These are phyloP conservation scores for Lagocephalus sceleratus DNA, from an alignment of 2,797 vertebrate species.

Conservation along the genomic window DNA sequence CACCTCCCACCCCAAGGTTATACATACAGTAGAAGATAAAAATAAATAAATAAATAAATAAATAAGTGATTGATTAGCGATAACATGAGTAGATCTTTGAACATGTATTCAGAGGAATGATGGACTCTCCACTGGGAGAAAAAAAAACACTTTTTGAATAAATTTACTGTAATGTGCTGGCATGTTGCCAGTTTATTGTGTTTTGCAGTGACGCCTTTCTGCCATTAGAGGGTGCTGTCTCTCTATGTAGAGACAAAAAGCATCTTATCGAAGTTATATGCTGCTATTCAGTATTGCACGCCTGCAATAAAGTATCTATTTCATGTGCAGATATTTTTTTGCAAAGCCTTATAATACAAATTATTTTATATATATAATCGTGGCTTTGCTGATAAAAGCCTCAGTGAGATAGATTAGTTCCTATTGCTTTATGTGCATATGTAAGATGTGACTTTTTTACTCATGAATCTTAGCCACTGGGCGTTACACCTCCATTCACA, in stretches of 20 bases:
- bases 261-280: conserved; percentile 13
- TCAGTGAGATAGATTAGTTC: conserved; percentile 25
- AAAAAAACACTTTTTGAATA: conserved; percentile 26
- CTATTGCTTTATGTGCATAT: conserved; percentile 1
- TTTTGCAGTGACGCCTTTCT: conserved; percentile 42
- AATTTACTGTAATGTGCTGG: conserved; percentile 17
- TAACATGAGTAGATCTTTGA: conserved; percentile 27
- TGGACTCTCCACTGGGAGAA: conserved; percentile 21
- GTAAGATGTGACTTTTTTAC: conserved; percentile 1
- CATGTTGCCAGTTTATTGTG: conserved; percentile 30
- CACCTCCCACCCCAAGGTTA: conserved; percentile 76
- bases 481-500: not conserved
- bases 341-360: conserved; percentile 10
- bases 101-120: not conserved
- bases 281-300: conserved; percentile 3
- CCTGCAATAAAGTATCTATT: conserved; percentile 25
- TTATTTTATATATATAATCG: conserved; percentile 10
- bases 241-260: conserved; percentile 32
- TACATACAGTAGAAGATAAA: conserved; percentile 68
- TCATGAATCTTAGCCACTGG: conserved; percentile 9
- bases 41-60: conserved; percentile 17
- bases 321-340: conserved; percentile 20
- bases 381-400: conserved; percentile 28
- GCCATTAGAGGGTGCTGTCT: conserved; percentile 50
- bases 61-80: conserved; percentile 46